Evolutionary conservation across 2,113 vertebrate species (phyloP).

Genomic region (Odontesthes bonariensis): DNA sequence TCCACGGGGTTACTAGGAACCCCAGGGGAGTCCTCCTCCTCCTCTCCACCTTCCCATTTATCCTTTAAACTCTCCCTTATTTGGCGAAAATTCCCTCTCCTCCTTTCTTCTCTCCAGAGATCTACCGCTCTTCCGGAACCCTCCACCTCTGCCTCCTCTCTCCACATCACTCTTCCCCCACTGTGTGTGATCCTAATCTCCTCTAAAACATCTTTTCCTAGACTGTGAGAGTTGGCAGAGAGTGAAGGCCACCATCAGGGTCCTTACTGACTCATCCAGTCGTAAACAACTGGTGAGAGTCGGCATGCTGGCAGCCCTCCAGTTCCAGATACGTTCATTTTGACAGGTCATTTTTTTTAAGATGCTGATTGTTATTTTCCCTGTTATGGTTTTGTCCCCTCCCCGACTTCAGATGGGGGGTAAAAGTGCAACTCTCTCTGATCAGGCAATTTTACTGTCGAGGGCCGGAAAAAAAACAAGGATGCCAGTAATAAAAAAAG

Average conservation of each 20-base stretch:
- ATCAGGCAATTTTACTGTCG: conserved; percentile 79
- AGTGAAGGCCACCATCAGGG: conserved; percentile 58
- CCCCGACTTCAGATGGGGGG: conserved; percentile 64
- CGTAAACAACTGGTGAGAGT: conserved; percentile 73
- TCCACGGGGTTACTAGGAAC: conserved; percentile 42
- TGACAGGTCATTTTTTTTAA: conserved; percentile 64
- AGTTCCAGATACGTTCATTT: conserved; percentile 52
- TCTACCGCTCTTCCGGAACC: conserved; percentile 11
- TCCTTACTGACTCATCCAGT: conserved; percentile 62
- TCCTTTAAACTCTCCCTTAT: conserved; percentile 45
- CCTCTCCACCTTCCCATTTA: conserved; percentile 17
- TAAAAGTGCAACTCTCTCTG: conserved; percentile 77
- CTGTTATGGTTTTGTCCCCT: conserved; percentile 71
- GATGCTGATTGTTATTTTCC: conserved; percentile 69
- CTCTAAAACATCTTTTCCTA: conserved; percentile 63
- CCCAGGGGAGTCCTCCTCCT: conserved; percentile 48
- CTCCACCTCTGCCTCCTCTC: conserved; percentile 20
- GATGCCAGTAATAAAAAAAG: conserved; percentile 86
- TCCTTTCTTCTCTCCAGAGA: conserved; percentile 35
- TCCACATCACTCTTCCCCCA: background rate
- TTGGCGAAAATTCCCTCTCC: conserved; percentile 25
- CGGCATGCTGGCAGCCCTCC: conserved; percentile 48
- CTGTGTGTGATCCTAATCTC: conserved; percentile 64
- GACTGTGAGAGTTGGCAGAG: conserved; percentile 61
- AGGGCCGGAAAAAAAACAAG: conserved; percentile 76